phyloP scores from a whole-genome alignment of 2,888 invertebrate genomes.

The Tetropium fuscum region DNA sequence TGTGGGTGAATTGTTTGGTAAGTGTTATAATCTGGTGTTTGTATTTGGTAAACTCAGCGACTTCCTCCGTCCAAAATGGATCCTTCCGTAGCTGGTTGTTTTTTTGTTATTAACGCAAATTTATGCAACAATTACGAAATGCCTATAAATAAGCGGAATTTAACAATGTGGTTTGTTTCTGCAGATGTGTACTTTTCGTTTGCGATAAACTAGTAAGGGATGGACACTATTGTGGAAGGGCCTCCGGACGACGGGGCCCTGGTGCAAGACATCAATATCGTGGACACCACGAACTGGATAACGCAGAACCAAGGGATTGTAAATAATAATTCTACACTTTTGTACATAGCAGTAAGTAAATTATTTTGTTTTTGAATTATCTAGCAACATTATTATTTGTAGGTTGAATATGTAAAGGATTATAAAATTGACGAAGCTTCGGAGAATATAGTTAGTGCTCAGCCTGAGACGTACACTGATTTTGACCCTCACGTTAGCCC shows the following conservation, averaged over 20 bases:
- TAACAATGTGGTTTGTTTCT: conserved; percentile 5
- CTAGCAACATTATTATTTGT: no score
- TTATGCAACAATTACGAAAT: conserved; percentile 24
- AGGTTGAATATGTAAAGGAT: conserved; percentile 64
- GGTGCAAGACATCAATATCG: conserved; percentile 51
- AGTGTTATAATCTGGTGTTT: not conserved
- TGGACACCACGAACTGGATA: conserved; percentile 51
- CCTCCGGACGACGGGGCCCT: conserved; percentile 50
- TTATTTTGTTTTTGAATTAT: not conserved
- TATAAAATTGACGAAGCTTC: conserved; percentile 52
- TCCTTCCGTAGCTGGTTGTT: conserved; percentile 29
- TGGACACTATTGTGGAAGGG: conserved; percentile 56
- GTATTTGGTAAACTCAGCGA: conserved; percentile 20
- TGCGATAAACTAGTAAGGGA: conserved; percentile 36
- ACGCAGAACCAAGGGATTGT: conserved; percentile 40
- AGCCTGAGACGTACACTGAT: conserved; percentile 48
- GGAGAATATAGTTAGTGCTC: conserved; percentile 25
- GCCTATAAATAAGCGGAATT: conserved; percentile 14
- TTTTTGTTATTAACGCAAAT: conserved; percentile 5
- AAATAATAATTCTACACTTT: conserved; percentile 55
- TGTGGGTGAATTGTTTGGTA: not conserved
- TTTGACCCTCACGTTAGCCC: conserved; percentile 62
- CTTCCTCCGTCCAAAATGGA: conserved; percentile 39
- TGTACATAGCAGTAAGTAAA: conserved; percentile 62
- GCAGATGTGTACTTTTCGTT: conserved; percentile 26